Evolutionary conservation across 2,888 invertebrate genomes (phyloP), one percentile per base, ranked within the genome.

Genomic region (Sinotaia quadrata): DNA sequence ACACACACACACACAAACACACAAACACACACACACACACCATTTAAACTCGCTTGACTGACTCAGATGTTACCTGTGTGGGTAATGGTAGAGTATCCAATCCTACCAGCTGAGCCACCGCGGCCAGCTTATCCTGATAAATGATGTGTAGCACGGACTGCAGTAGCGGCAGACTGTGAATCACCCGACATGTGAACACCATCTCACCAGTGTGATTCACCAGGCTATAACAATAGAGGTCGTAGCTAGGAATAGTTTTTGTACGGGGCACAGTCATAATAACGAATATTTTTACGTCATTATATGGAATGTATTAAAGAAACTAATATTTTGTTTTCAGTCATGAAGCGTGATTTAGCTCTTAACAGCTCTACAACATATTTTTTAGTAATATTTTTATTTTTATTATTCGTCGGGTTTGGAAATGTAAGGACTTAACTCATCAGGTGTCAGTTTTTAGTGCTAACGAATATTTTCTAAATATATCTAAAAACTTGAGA

Each of bases 81-180:
- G 80, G 77, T 49, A 79, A 75, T n/a, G 90, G 90, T 37, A 90
- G 77, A 36, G 87, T 87, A 70, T 90, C 89, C 0, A 89, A 84
- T 3, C 89, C 89, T 60, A 90, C 84, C 37, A 90, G 80, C 75
- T 90, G 90, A 36, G 88, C 86, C 71, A 90, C 88, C n/a, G 88
- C 86, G 27, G 87, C 81, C 78, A 89, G 85, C 61, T 85, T 81
- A 75, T 88, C 87, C 29, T 79, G 82, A 70, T 80, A 83, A 76
- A 82, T 89, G 27, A 90, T 87, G 62, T 90, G 87, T 12, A 90
- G 85, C 69, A 88, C 87, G 18, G 90, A 90, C 77, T 89, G 87
- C 67, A 89, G 78, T 71, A 89, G 77, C 1, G 87, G 84, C 3
- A 89, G 84, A 27, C 87, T 88, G 79, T 90, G 90, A 34, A 90